Percentiles rank a stretch among this genome's conserved stretches.
phyloP scores from a whole-genome alignment of 2,888 invertebrate genomes.

The Lordiphosa andalusiaca region DNA sequence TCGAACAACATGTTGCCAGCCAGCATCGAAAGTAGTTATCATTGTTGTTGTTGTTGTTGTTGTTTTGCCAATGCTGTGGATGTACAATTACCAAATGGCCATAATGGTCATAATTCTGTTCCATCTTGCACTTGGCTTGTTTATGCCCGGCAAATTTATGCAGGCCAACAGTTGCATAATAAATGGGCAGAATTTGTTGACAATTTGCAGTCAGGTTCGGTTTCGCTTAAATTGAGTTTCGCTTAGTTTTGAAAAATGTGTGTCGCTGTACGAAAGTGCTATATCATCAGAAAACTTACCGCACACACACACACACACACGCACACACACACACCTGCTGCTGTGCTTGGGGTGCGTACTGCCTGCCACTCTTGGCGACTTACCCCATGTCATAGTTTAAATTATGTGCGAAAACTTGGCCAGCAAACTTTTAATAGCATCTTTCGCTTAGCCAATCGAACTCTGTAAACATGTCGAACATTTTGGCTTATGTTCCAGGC shows the following conservation, averaged over 20 bases:
- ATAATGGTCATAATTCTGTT: slow-evolving; percentile 30
- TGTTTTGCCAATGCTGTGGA: slow-evolving; percentile 15
- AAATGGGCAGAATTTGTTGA: slow-evolving; percentile 28
- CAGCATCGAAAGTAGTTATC: slow-evolving; percentile 27
- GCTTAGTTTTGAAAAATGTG: slow-evolving; percentile 5
- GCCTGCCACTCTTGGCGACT: slow-evolving; percentile 9
- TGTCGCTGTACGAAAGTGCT: slow-evolving; percentile 42
- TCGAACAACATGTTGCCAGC: slow-evolving; percentile 5
- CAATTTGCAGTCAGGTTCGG: slow-evolving; percentile 10
- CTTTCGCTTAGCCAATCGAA: slow-evolving; percentile 28
- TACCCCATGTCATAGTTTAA: slow-evolving; percentile 59
- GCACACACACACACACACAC: slow-evolving; percentile 12
- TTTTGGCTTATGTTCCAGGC: slow-evolving; percentile 22
- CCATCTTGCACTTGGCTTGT: slow-evolving; percentile 52
- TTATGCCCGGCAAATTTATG: slow-evolving; percentile 45
- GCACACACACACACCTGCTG: slow-evolving; percentile 29
- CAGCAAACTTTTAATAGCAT: slow-evolving; percentile 69
- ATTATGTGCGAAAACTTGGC: slow-evolving; percentile 67
- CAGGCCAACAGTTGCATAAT: slow-evolving; percentile 40
- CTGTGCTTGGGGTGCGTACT: neutral
- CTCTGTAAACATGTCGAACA: slow-evolving; percentile 39
- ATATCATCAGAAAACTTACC: slow-evolving; percentile 45
- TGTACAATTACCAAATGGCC: slow-evolving; percentile 37
- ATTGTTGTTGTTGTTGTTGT: slow-evolving; percentile 14
- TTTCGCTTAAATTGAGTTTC: slow-evolving; percentile 29